Evolutionary conservation across 2,888 invertebrate species (phyloP).

Genomic region (Drosophila robusta): DNA sequence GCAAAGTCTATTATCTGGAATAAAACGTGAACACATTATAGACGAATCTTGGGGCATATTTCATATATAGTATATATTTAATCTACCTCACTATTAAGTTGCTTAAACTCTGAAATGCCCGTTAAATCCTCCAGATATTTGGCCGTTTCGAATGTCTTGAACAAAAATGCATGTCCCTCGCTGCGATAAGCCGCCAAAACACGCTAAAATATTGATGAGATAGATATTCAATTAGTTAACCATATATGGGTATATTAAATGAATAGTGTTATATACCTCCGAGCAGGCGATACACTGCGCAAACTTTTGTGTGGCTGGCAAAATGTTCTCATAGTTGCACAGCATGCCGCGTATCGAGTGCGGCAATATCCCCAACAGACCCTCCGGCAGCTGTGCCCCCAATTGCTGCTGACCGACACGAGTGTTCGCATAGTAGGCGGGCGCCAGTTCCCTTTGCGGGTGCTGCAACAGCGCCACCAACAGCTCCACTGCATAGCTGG

Average conservation of each 20-base stretch:
- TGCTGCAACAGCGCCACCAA: conserved; percentile 95
- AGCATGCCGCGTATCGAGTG: conserved; percentile 97
- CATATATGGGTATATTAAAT: not conserved
- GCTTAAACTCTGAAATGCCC: conserved; percentile 89
- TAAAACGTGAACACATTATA: conserved; percentile 1
- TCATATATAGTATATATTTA: not conserved
- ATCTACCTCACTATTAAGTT: conserved; percentile 87
- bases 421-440: conserved; percentile 87
- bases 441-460: conserved; percentile 88
- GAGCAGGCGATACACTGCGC: conserved; percentile 97
- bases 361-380: conserved; percentile 93
- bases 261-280: conserved; percentile 74
- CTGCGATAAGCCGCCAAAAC: conserved; percentile 86
- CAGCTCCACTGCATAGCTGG: conserved; percentile 95
- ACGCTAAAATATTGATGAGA: conserved; percentile 59
- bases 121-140: conserved; percentile 94
- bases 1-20: conserved; percentile 83
- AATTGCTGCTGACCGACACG: conserved; percentile 24
- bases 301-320: conserved; percentile 94
- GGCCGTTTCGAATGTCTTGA: conserved; percentile 92
- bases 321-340: conserved; percentile 91
- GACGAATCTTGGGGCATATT: not conserved
- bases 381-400: conserved; percentile 85
- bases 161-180: conserved; percentile 90
- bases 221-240: not conserved